Evolutionary conservation across 2,888 invertebrate species (phyloP), one percentile per base, ranked within the genome.

Genomic region (Notodonta ziczac): DNA sequence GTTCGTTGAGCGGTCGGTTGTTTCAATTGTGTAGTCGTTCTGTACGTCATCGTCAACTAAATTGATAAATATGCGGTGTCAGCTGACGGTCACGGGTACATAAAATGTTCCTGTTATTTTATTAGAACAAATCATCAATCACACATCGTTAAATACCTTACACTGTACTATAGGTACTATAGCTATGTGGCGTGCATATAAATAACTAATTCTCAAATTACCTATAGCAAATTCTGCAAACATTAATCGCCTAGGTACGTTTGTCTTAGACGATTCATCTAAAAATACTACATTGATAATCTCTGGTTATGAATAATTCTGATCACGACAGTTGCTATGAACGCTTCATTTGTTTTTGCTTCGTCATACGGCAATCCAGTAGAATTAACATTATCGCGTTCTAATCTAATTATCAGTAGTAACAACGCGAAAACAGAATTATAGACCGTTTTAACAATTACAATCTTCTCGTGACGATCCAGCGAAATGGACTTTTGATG

Each of bases 21-120:
- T 85, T 86, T 85, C 91, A 93, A 92, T 91, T 92, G 90, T 83
- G 76, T 71, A 80, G 81, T 85, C 81, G 82, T 84, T 88, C 85
- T 84, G 83, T 84, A 79, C 75, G 75, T 75, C 75, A 75, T 68
- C 61, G 50, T 35, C 62, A 58, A 63, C 66, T 68, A 53, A 70
- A 65, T 61, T 59, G 51, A 61, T 57, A 63, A 56, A 67, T 65
- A 66, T 56, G 55, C 64, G 56, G 50, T 55, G 63, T 61, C 50
- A 16, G 46, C 32, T 52, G 32, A 52, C 32, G 5, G 13, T 32
- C 52, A 24, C 32, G 13, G 24, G 52, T 32, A 32, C 32, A 13
- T 13, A 3, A 32, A 52, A 10, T 5, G 4, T 10, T 42, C 42
- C 42, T 13, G 46, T n/a, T 4, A n/a, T n/a, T 46, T 42, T 12